Evolutionary conservation across 2,113 vertebrate species (phyloP).

Genomic region (Columba janthina): DNA sequence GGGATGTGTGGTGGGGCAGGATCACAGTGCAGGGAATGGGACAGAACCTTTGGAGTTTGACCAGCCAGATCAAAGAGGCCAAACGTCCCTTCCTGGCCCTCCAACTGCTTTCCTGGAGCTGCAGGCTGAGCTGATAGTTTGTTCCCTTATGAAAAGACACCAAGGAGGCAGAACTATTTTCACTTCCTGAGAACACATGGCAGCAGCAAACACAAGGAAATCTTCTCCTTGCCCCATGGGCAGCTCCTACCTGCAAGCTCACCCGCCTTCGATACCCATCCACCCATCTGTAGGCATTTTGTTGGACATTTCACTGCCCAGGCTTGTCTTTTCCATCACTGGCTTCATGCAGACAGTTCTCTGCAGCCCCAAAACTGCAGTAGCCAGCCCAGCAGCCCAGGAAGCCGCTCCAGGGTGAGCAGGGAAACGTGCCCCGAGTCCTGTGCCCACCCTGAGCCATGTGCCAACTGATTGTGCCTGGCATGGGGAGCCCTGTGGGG

Average conservation of each 20-base stretch:
- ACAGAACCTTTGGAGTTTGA: background rate
- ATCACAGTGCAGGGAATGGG: accelerated
- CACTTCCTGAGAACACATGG: background rate
- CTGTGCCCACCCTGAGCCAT: background rate
- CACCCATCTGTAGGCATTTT: background rate
- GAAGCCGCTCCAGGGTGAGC: background rate
- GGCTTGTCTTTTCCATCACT: background rate
- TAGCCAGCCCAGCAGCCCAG: background rate
- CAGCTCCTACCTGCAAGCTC: background rate
- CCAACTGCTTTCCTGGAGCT: background rate
- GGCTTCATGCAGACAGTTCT: background rate
- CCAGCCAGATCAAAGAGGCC: background rate
- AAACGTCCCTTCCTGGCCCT: background rate
- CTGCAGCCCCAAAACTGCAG: background rate
- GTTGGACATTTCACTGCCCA: background rate
- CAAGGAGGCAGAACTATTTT: background rate
- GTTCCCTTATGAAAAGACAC: background rate
- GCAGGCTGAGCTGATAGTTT: background rate
- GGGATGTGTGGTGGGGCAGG: background rate
- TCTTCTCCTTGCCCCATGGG: accelerated
- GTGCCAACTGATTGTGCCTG: background rate
- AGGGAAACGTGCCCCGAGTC: background rate
- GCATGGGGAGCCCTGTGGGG: background rate
- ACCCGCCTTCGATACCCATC: background rate
- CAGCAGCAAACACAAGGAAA: background rate